Evolutionary conservation across 64 coral and sea anemone species (phyloP).

Genomic region (Orbicella faveolata): DNA sequence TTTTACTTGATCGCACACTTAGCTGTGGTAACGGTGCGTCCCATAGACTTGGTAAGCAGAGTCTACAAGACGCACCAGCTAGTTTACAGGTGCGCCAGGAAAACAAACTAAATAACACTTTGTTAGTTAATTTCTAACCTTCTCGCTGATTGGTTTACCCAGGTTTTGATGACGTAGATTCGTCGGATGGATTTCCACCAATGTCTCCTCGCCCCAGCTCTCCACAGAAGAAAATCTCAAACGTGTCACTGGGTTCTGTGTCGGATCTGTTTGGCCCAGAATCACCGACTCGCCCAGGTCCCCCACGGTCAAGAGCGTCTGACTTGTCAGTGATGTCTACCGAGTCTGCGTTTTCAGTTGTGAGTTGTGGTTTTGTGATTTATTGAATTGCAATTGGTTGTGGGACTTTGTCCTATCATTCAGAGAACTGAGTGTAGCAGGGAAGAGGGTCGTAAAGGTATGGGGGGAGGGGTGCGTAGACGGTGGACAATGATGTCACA

Average conservation of each 20-base stretch:
- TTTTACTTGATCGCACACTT: too few species aligned
- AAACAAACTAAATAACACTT: neutral
- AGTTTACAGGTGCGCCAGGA: too few species aligned
- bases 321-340: slow-evolving; percentile 5
- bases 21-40: too few species aligned
- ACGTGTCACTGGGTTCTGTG: neutral
- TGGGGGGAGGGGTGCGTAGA: too few species aligned
- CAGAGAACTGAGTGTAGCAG: too few species aligned
- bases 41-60: too few species aligned
- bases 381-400: too few species aligned
- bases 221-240: neutral
- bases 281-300: neutral
- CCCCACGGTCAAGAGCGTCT: neutral
- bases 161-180: neutral
- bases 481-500: too few species aligned
- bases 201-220: neutral
- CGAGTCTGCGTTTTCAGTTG: neutral
- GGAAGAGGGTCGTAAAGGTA: too few species aligned
- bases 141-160: neutral
- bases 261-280: slow-evolving; percentile 5
- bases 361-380: slow-evolving; percentile 6
- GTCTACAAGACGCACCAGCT: too few species aligned
- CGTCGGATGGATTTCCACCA: neutral
- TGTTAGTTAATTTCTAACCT: neutral
- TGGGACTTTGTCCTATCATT: too few species aligned